Evolutionary conservation across 2,113 vertebrate species (phyloP).

Genomic region (Oophaga pumilio): DNA sequence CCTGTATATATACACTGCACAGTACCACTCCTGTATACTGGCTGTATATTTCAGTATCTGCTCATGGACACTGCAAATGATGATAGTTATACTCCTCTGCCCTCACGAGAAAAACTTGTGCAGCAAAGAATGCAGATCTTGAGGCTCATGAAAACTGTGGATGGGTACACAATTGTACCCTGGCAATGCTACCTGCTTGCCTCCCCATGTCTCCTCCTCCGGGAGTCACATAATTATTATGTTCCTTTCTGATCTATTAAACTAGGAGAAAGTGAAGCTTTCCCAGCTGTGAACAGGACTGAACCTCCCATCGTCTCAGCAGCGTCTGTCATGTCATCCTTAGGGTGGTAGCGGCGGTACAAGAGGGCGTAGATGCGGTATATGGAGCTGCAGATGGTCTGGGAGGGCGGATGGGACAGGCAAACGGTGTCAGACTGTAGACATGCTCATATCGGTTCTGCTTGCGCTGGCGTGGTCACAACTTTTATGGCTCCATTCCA

Average conservation of each 20-base stretch:
- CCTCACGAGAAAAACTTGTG: neutral
- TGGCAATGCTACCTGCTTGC: conserved; percentile 14
- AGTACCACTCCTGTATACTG: too few relatives aligned
- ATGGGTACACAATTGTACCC: neutral
- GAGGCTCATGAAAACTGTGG: neutral
- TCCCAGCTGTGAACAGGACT: neutral
- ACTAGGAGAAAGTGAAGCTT: neutral
- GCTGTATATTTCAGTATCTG: too few relatives aligned
- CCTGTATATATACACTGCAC: too few relatives aligned
- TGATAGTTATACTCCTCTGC: neutral
- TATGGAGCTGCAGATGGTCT: conserved; percentile 28
- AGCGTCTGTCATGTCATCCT: neutral
- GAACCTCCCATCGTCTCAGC: neutral
- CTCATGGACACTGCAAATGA: too few relatives aligned
- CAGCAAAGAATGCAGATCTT: neutral
- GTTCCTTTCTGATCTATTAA: neutral
- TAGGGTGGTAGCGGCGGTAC: neutral
- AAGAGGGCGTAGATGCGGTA: neutral
- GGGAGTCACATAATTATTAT: neutral
- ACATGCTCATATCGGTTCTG: neutral
- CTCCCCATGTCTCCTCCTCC: neutral
- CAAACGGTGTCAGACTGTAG: conserved; percentile 28
- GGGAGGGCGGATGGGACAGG: conserved; percentile 18
- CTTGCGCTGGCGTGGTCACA: neutral
- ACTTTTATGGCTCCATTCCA: conserved; percentile 8